These are phyloP conservation scores for Lysandra bellargus DNA, from an alignment of 2,888 invertebrate genomes.

Conservation along the genomic window DNA sequence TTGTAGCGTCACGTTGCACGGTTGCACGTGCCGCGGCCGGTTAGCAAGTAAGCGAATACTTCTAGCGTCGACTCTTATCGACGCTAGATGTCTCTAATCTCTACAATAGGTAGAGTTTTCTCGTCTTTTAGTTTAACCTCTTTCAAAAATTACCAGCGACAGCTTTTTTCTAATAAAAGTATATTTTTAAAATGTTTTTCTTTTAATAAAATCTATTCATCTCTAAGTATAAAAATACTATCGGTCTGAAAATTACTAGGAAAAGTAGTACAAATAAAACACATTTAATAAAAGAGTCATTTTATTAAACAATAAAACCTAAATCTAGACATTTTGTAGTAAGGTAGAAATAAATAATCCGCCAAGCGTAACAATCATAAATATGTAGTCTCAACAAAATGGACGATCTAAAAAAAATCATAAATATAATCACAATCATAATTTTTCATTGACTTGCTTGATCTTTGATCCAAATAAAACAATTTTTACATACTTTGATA, in stretches of 20 bases:
- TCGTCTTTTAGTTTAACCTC: background rate
- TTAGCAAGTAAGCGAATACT: background rate
- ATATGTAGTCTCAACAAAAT: constrained; percentile 15
- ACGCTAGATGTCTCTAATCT: too few species aligned
- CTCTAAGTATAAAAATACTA: background rate
- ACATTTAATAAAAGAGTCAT: background rate
- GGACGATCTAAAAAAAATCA: background rate
- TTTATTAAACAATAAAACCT: constrained; percentile 33
- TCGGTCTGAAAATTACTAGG: background rate
- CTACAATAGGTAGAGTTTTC: too few species aligned
- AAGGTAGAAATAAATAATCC: constrained; percentile 25
- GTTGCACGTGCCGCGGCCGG: background rate
- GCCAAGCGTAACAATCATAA: constrained; percentile 32
- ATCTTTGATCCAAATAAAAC: constrained; percentile 25
- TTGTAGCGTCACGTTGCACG: background rate
- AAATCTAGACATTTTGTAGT: constrained; percentile 13
- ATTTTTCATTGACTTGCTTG: background rate
- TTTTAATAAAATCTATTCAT: too few species aligned
- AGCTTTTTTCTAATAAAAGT: background rate
- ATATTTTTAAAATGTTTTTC: too few species aligned
- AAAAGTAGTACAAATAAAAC: background rate
- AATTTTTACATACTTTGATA: background rate
- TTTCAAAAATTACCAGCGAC: background rate
- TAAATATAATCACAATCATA: constrained; percentile 15
- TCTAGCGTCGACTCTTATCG: background rate